Evolutionary conservation across 2,797 vertebrate species (phyloP), one percentile per base, ranked within the genome.

Genomic region (Todus mexicanus): DNA sequence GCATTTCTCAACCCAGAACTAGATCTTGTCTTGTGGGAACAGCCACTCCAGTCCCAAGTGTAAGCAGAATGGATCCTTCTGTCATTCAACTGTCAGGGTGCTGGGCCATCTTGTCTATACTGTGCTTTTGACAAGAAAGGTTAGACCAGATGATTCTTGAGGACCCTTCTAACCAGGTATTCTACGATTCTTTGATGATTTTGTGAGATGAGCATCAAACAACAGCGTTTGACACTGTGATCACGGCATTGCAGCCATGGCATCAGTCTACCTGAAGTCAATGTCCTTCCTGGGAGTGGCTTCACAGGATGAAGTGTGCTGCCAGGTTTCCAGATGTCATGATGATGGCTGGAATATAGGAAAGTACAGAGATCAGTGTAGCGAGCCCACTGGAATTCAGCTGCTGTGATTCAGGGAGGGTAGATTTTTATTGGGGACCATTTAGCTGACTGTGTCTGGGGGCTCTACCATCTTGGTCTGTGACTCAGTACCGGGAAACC

Each of bases 321-420:
- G 6, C 22, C 29, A 38, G 31, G 25, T 61, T 84, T 54, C 45
- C 12, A 13, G 43, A 12, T 42, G 9, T 7, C 13, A 17, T 1
- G 15, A 26, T 19, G 60, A 68, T 13, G 22, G 4, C 1, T 38
- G 86, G 1, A 29, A 15, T 18, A 18, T 1, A 47, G 43, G n/a
- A 53, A 64, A 40, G 63, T 1, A 47, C 33, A 35, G 38, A 35
- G 0, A 6, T 43, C 6, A 8, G 15, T 3, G 1, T 11, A 9
- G 43, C n/a, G 18, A 82, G 33, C 10, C 86, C 38, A 10, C 8
- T 4, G 5, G 48, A 82, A 15, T 35, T 75, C 27, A 6, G 27
- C 12, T 87, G 17, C 54, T 54, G 61, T 21, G 14, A 14, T 43
- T 50, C 57, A 81, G n/a, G 11, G 7, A 68, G n/a, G 19, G 29